phyloP scores from a whole-genome alignment of 2,888 invertebrate genomes.

The Pseudococcus viburni region DNA sequence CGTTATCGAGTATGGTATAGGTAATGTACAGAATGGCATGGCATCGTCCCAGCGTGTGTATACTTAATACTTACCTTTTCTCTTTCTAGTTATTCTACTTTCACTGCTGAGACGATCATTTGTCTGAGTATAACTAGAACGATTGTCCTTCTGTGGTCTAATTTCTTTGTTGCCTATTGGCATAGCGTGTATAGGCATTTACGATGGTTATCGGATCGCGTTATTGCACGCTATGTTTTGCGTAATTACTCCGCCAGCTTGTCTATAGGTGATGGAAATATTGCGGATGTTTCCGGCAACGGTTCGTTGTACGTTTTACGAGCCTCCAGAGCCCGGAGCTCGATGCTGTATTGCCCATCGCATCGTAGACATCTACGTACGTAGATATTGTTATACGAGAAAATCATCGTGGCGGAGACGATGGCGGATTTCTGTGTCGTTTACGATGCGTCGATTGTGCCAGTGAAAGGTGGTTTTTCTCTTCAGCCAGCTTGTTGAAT shows the following conservation, averaged over 20 bases:
- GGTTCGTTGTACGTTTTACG: conserved; percentile 3
- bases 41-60: not conserved
- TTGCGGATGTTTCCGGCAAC: conserved; percentile 26
- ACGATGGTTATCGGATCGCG: conserved; percentile 3
- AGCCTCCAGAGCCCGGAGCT: not conserved
- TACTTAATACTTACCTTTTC: not conserved
- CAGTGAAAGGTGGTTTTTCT: conserved; percentile 6
- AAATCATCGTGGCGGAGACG: not conserved
- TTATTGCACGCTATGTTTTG: conserved; percentile 3
- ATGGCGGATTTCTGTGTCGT: not conserved
- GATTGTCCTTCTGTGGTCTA: conserved; percentile 52
- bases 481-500: not conserved
- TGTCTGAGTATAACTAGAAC: conserved; percentile 41
- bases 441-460: not conserved
- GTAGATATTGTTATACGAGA: not conserved
- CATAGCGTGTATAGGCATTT: not conserved
- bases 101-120: conserved; percentile 38
- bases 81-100: conserved; percentile 53
- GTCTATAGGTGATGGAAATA: conserved; percentile 22
- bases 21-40: not conserved
- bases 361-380: not conserved
- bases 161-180: conserved; percentile 34
- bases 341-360: not conserved
- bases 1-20: conserved; percentile 11
- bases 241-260: conserved; percentile 5